Conservation (phyloP, 1,140 invertebrate species). For the Heliconius hermathena region DNA sequence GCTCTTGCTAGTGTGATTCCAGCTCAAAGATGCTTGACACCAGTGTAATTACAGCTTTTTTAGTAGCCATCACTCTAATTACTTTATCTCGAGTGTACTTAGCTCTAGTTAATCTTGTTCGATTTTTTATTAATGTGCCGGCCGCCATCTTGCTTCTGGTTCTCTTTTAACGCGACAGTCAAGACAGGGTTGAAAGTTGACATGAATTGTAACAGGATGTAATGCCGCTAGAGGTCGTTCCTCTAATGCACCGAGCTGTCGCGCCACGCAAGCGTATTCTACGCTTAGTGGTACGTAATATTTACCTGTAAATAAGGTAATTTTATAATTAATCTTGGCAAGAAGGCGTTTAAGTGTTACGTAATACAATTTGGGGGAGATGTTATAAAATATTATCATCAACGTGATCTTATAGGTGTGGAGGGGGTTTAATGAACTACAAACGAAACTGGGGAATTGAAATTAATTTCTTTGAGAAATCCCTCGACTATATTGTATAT, state of each 20-base stretch:
- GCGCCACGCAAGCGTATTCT: conserved; percentile 88
- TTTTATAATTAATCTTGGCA: no score
- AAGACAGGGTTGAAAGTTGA: conserved; percentile 86
- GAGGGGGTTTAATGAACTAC: no score
- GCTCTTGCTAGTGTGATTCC: background rate
- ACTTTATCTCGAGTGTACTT: background rate
- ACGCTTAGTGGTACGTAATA: conserved; percentile 96
- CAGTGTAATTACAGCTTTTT: no score
- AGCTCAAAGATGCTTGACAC: background rate
- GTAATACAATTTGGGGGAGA: no score
- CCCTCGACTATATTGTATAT: no score
- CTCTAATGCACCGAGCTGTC: conserved; percentile 85
- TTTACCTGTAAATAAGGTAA: conserved; percentile 83
- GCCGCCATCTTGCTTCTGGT: conserved; percentile 56
- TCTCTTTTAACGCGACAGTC: conserved; percentile 69
- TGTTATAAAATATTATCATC: no score
- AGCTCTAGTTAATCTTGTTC: background rate
- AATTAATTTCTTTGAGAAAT: no score
- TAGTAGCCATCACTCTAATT: no score
- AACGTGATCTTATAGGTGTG: no score
- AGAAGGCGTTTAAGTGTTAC: no score
- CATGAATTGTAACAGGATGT: conserved; percentile 95
- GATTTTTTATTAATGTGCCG: conserved; percentile 14
- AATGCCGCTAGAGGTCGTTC: conserved; percentile 84
- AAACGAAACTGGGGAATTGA: no score